phyloP scores from a whole-genome alignment of 2,113 vertebrate species.

The Hiodon tergisus region DNA sequence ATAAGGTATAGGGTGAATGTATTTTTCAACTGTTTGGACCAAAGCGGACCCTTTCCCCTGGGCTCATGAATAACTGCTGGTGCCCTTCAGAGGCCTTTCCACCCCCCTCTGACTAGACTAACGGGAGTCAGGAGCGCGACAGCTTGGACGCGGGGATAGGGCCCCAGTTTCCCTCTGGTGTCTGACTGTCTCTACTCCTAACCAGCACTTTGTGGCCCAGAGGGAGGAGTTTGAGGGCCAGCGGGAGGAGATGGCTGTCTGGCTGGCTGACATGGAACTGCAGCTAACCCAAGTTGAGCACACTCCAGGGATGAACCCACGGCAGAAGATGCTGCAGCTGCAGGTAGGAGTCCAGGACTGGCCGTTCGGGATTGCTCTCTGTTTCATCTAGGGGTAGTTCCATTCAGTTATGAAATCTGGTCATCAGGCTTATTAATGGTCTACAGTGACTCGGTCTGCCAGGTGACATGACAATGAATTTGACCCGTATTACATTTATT shows the following conservation, averaged over 20 bases:
- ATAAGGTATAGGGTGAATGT: too few relatives aligned
- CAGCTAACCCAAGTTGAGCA: conserved; percentile 60
- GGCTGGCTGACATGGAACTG: conserved; percentile 64
- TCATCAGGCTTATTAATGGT: not conserved
- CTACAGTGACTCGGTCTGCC: too few relatives aligned
- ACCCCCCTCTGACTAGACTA: not conserved
- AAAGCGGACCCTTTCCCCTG: too few relatives aligned
- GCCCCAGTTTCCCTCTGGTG: not conserved
- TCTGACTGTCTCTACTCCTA: not conserved
- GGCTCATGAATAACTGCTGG: too few relatives aligned
- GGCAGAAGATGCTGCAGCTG: conserved; percentile 60
- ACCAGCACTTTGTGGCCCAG: conserved; percentile 56
- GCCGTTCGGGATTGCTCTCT: not conserved
- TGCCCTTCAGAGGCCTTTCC: too few relatives aligned
- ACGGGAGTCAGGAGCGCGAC: not conserved
- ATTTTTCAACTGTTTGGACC: too few relatives aligned
- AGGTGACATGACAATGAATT: too few relatives aligned
- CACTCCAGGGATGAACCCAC: conserved; percentile 49
- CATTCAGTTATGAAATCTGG: not conserved
- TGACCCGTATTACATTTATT: too few relatives aligned
- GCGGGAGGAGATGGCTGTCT: conserved; percentile 58
- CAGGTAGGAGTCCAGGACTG: conserved; percentile 53
- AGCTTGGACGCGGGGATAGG: not conserved
- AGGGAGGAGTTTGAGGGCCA: conserved; percentile 66
- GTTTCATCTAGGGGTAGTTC: not conserved